Base-by-base conservation (phyloP, 2,113 vertebrate species). In the Egretta garzetta region DNA sequence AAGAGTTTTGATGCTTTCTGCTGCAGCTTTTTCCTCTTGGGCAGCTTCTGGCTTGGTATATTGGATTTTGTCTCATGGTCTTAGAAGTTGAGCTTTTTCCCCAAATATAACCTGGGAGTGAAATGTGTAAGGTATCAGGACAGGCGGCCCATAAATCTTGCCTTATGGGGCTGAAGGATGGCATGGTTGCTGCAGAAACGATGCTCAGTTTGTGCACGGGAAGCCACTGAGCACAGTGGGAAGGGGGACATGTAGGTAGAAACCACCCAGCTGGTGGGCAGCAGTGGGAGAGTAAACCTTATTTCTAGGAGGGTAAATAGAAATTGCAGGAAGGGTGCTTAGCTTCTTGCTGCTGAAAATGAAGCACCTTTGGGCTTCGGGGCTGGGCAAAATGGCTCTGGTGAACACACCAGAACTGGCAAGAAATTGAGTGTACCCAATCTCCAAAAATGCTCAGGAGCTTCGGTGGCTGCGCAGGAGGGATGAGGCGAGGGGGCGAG, bases 401-500 rank as follows among this genome's bases (percentile, higher is more conserved):
- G n/a, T 41, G 60, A 80, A 32, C 10, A 7, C 16, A 18, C 3
- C 33, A 63, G 41, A n/a, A 22, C 0, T 19, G 14, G 32, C 4
- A 71, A 90, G n/a, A 37, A 77, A 62, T 22, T 3, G 13, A 35
- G 21, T 8, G n/a, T 39, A 17, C 12, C 10, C 41, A 11, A 3
- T 32, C 59, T 74, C 41, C 63, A 71, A 9, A 52, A 82, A 23
- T 8, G 17, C 41, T 41, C 50, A 45, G 88, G 37, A 70, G 16
- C 27, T 45, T 68, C 84, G 16, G 28, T 50, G 63, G 72, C 32
- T 47, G 49, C 0, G 6, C 50, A 11, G 45, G 66, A 79, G 41
- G 24, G 59, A 39, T 11, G 8, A 1, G 35, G 49, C 0, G 12
- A 47, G 23, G 19, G 45, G 7, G 5, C 1, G 30, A 67, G 71